A percentile compares a stretch with the other conserved stretches of the same genome.
Evolutionary conservation across 2,113 vertebrate species (phyloP).

Genomic region (Chunga burmeisteri): DNA sequence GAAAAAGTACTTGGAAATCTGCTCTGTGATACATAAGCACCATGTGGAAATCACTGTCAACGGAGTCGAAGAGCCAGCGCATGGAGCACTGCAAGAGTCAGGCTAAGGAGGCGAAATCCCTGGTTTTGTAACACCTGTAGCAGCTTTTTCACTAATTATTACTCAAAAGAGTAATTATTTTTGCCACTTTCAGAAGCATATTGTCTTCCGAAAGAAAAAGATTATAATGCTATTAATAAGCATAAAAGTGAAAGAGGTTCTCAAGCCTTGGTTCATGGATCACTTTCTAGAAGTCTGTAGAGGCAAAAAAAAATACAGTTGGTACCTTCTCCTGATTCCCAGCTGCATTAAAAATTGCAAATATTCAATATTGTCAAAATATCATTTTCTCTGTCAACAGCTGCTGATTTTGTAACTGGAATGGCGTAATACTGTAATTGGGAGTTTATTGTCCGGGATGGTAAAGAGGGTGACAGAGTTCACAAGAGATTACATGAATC

Average conservation of each 20-base stretch:
- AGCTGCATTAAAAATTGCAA: background rate
- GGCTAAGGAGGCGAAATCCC: background rate
- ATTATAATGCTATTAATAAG: background rate
- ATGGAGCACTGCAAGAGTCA: background rate
- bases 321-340: background rate
- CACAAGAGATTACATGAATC: background rate
- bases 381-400: background rate
- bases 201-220: background rate
- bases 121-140: background rate
- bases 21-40: background rate
- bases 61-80: background rate
- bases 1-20: constrained; percentile 18
- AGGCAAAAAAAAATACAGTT: background rate
- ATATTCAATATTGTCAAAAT: background rate
- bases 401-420: background rate
- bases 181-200: too few relatives aligned
- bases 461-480: background rate
- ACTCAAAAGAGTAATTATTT: background rate
- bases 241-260: background rate
- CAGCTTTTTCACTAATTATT: background rate
- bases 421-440: background rate
- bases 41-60: background rate
- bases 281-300: background rate
- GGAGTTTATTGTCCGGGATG: background rate
- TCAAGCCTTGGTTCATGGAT: background rate